These are phyloP conservation scores for Enteromius argenteus DNA, from an alignment of 2,797 vertebrate genomes.

Conservation along the genomic window DNA sequence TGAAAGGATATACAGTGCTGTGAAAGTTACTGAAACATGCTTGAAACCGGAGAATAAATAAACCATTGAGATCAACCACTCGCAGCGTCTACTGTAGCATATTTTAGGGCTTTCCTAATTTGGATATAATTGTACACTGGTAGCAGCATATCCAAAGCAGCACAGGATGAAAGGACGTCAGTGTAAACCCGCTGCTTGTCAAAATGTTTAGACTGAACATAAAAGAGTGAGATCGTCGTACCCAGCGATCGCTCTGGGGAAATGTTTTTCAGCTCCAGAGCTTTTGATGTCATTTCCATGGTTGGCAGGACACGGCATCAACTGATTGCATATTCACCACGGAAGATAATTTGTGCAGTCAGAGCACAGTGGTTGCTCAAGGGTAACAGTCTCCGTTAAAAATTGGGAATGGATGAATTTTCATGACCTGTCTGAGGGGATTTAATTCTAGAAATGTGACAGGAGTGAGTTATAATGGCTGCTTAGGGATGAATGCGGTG, in stretches of 20 bases:
- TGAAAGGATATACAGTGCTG: not conserved
- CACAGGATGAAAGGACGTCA: conserved; percentile 38
- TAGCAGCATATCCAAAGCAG: conserved; percentile 28
- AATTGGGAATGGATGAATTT: conserved; percentile 51
- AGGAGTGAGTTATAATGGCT: conserved; percentile 9
- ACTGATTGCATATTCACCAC: conserved; percentile 44
- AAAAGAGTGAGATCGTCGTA: conserved; percentile 49
- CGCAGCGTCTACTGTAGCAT: conserved; percentile 2
- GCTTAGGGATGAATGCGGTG: conserved; percentile 33
- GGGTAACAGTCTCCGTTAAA: conserved; percentile 49
- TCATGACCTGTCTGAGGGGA: conserved; percentile 38
- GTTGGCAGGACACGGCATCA: conserved; percentile 52
- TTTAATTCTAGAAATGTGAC: conserved; percentile 34
- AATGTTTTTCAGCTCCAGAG: conserved; percentile 57
- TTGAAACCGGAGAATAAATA: conserved; percentile 31
- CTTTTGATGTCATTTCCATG: conserved; percentile 53
- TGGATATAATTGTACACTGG: conserved; percentile 19
- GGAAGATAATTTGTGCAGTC: conserved; percentile 54
- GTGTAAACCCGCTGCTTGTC: conserved; percentile 48
- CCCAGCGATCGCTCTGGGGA: conserved; percentile 46
- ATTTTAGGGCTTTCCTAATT: conserved; percentile 25
- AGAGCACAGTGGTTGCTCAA: conserved; percentile 56
- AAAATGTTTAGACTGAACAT: conserved; percentile 58
- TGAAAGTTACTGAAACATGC: conserved; percentile 26
- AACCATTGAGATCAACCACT: conserved; percentile 48